Conservation (phyloP, 2,888 invertebrate genomes). For the Hypomecis punctinalis region DNA sequence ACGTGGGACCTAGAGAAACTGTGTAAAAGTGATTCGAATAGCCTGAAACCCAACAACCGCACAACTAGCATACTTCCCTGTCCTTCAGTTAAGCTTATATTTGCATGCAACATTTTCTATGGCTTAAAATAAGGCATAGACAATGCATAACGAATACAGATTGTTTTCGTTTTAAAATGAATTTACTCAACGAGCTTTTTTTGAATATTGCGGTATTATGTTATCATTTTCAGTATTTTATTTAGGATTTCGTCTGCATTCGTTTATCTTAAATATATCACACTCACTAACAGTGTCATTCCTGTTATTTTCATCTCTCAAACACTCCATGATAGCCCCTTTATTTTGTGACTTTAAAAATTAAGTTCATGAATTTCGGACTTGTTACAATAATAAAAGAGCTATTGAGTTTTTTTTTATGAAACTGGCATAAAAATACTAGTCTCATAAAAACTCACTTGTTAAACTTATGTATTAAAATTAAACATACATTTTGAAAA, state of each 20-base stretch:
- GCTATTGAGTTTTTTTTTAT: conserved; percentile 33
- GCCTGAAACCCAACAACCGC: conserved; percentile 49
- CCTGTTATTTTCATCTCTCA: conserved; percentile 60
- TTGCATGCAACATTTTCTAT: conserved; percentile 70
- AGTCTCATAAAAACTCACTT: conserved; percentile 55
- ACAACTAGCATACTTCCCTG: conserved; percentile 76
- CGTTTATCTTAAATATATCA: conserved; percentile 62
- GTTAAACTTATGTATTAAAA: conserved; percentile 64
- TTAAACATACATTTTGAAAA: conserved; percentile 66
- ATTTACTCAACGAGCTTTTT: neutral
- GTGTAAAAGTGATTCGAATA: conserved; percentile 52
- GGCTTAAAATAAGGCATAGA: conserved; percentile 52
- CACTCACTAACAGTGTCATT: conserved; percentile 78
- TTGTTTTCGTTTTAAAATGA: neutral
- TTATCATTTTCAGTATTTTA: neutral
- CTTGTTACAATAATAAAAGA: conserved; percentile 30
- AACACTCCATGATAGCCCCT: conserved; percentile 35
- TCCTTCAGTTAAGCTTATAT: conserved; percentile 74
- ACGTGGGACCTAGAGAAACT: conserved; percentile 54
- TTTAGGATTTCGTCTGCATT: conserved; percentile 48
- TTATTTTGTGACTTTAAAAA: conserved; percentile 16
- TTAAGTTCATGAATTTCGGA: too few relatives aligned
- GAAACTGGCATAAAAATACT: conserved; percentile 24
- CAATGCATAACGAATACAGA: conserved; percentile 57
- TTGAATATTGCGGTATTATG: neutral